Evolutionary conservation across 2,797 vertebrate genomes (phyloP), one percentile per base, ranked within the genome.

Genomic region (Neoniphon sammara): DNA sequence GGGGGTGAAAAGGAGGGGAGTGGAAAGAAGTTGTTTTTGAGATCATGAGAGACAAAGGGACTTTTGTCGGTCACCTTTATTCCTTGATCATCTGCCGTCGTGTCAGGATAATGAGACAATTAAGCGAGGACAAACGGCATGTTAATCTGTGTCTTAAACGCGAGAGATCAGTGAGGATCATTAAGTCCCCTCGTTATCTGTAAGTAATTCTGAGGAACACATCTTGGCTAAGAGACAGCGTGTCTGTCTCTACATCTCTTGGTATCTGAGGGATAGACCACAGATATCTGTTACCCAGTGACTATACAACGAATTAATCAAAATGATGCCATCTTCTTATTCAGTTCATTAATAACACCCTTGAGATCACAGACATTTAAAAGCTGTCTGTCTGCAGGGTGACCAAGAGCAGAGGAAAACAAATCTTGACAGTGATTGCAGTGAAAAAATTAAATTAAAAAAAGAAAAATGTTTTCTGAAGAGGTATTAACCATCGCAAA

Each of bases 101-200:
- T 74, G 77, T 70, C 54, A 56, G 65, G 87, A 84, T 84, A 88
- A 86, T 75, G 71, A 81, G 80, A 85, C 87, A 85, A 89, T 91
- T 86, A 88, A 69, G 31, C n/a, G 34, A 66, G 81, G 81, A 88
- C 85, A 85, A 85, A 83, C 23, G 57, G 59, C 25, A 62, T 79
- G 82, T 81, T 89, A 89, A 91, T 90, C 74, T 73, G 74, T 77
- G 44, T 76, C 76, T 88, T 77, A 73, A 67, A 72, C 77, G 64
- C 56, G 66, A 30, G 59, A 72, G 77, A 84, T 81, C 82, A 76
- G 74, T 5, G 44, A 73, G 30, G 78, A 83, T 84, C 87, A 88
- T 88, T 80, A 82, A 76, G 64, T 50, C 71, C 27, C 52, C 64
- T 82, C 31, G 53, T 88, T 87, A 88, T 83, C 63, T 79, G 63